Percentiles rank a stretch among this genome's conserved stretches.
These are phyloP conservation scores for Gonocerus acuteangulatus DNA, from an alignment of 2,888 invertebrate species.

Conservation along the genomic window DNA sequence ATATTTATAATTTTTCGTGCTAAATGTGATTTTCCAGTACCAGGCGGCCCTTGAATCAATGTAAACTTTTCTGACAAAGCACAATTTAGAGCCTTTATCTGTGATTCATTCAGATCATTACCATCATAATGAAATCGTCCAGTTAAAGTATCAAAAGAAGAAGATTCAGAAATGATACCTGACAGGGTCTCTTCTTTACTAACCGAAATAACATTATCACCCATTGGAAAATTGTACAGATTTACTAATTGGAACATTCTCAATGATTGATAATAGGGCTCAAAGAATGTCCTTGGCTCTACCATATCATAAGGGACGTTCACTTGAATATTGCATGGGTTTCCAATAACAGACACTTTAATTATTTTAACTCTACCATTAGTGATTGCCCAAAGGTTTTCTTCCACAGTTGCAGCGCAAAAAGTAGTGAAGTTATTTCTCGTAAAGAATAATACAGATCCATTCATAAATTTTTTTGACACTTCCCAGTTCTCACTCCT, in stretches of 20 bases:
- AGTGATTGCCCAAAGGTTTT: constrained; percentile 49
- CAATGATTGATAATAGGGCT: constrained; percentile 69
- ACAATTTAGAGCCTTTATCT: constrained; percentile 57
- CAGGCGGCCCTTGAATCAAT: constrained; percentile 80
- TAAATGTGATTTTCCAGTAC: constrained; percentile 77
- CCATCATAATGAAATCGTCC: constrained; percentile 39
- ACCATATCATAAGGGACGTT: constrained; percentile 55
- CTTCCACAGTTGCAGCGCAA: constrained; percentile 60
- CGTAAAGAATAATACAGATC: constrained; percentile 66
- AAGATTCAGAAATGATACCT: constrained; percentile 17
- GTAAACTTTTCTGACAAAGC: constrained; percentile 64
- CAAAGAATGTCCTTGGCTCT: constrained; percentile 72
- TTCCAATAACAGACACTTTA: constrained; percentile 39
- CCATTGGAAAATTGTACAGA: constrained; percentile 56
- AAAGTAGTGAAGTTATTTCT: constrained; percentile 59
- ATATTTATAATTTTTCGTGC: constrained; percentile 66
- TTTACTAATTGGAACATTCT: constrained; percentile 56
- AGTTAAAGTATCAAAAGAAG: constrained; percentile 26
- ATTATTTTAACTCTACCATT: constrained; percentile 42
- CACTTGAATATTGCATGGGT: constrained; percentile 42
- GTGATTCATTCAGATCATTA: constrained; percentile 56
- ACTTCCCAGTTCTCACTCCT: constrained; percentile 45
- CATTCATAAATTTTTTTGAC: constrained; percentile 58
- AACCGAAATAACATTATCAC: constrained; percentile 56
- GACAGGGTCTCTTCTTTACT: constrained; percentile 38